Percentiles rank a stretch among this genome's conserved stretches.
phyloP scores from a whole-genome alignment of 2,113 vertebrate genomes.

The Drymodes brunneopygia region DNA sequence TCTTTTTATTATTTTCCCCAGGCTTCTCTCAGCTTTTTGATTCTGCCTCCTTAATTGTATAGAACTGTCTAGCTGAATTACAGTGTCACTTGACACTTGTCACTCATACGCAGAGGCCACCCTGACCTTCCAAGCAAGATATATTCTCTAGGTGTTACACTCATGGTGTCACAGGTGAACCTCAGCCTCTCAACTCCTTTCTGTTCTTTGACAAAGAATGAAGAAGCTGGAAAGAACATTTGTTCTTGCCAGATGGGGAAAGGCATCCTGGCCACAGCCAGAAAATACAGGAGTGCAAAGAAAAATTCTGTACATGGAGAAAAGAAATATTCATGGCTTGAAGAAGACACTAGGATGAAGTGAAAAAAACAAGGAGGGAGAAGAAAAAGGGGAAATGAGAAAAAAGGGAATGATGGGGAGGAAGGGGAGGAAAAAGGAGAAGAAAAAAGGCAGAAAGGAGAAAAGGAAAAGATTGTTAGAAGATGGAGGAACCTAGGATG shows the following conservation, averaged over 20 bases:
- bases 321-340: not conserved
- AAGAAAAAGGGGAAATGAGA: not conserved
- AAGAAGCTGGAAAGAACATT: not conserved
- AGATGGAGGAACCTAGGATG: not conserved
- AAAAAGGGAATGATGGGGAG: rapidly evolving
- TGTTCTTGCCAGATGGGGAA: not conserved
- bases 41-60: not conserved
- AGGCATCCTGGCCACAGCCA: not conserved
- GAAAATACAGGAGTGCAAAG: not conserved
- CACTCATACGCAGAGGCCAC: not conserved
- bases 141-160: not conserved
- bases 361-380: not conserved
- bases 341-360: not conserved
- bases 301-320: not conserved
- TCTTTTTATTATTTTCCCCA: not conserved
- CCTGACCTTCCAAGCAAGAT: not conserved
- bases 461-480: not conserved
- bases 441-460: rapidly evolving
- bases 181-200: not conserved
- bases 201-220: not conserved
- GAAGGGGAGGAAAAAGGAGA: not conserved
- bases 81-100: not conserved
- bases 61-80: not conserved
- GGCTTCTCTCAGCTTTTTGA: not conserved
- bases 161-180: not conserved